phyloP scores from a whole-genome alignment of 2,888 invertebrate species.

The Miltochrista miniata region DNA sequence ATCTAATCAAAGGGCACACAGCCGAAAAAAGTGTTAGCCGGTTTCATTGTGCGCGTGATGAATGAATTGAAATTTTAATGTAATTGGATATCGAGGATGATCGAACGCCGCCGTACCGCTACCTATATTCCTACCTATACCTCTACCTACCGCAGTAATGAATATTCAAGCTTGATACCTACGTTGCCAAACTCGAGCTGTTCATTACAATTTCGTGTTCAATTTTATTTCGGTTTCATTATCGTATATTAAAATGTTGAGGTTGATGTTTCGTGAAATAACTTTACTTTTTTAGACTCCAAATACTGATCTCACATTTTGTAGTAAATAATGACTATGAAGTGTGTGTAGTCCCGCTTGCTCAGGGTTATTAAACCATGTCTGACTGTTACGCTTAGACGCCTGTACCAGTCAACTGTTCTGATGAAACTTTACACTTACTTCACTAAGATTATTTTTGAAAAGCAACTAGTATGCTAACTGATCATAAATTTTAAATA shows the following conservation, averaged over 20 bases:
- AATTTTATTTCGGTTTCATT: slow-evolving; percentile 21
- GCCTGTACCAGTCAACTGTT: no score
- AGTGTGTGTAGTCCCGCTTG: no score
- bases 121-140: slow-evolving; percentile 31
- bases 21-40: slow-evolving; percentile 54
- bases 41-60: slow-evolving; percentile 55
- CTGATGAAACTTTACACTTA: no score
- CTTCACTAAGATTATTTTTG: no score
- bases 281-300: no score
- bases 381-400: no score
- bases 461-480: no score
- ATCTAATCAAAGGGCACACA: slow-evolving; percentile 72
- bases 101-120: slow-evolving; percentile 37
- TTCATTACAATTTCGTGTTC: slow-evolving; percentile 25
- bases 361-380: no score
- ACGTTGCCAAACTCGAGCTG: slow-evolving; percentile 31
- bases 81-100: slow-evolving; percentile 63
- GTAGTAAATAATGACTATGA: no score
- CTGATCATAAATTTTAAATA: no score
- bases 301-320: no score
- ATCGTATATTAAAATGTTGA: neutral
- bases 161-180: slow-evolving; percentile 36
- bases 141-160: slow-evolving; percentile 37
- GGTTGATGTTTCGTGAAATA: neutral
- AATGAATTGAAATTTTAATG: slow-evolving; percentile 71